These are phyloP conservation scores for Microctonus brassicae DNA, from an alignment of 2,888 invertebrate species.

Conservation along the genomic window DNA sequence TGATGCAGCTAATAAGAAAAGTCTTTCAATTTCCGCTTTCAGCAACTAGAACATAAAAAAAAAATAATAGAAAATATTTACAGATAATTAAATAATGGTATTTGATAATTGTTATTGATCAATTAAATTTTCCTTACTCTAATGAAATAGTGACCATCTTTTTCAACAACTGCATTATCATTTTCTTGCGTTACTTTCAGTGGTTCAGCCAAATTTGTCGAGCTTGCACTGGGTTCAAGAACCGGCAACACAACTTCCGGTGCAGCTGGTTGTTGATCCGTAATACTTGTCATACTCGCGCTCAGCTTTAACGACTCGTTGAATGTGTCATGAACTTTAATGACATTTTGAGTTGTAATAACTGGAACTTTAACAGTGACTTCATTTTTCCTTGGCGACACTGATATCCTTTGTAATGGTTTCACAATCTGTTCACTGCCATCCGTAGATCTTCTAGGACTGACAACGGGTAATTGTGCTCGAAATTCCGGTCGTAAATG, in stretches of 20 bases:
- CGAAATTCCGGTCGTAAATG: constrained; percentile 89
- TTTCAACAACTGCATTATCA: constrained; percentile 68
- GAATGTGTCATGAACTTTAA: constrained; percentile 40
- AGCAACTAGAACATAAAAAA: constrained; percentile 71
- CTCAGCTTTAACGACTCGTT: constrained; percentile 53
- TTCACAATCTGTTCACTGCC: constrained; percentile 66
- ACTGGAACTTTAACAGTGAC: constrained; percentile 47
- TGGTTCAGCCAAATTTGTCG: constrained; percentile 51
- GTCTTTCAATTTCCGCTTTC: constrained; percentile 80
- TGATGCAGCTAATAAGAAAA: constrained; percentile 77
- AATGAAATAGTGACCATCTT: constrained; percentile 85
- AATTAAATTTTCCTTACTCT: constrained; percentile 71
- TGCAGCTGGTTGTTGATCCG: constrained; percentile 69
- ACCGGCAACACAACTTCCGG: constrained; percentile 69
- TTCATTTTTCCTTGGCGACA: constrained; percentile 51
- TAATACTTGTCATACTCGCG: constrained; percentile 60
- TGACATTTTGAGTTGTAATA: constrained; percentile 18
- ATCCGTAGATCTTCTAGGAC: constrained; percentile 62
- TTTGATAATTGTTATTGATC: no score
- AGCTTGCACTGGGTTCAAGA: constrained; percentile 58
- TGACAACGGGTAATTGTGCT: constrained; percentile 81
- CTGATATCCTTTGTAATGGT: constrained; percentile 60
- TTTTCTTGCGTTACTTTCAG: constrained; percentile 53
- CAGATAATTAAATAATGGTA: constrained; percentile 5
- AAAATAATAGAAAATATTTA: background rate